Base-by-base conservation (phyloP, 2,113 vertebrate species). In the Corythornis vintsioides region DNA sequence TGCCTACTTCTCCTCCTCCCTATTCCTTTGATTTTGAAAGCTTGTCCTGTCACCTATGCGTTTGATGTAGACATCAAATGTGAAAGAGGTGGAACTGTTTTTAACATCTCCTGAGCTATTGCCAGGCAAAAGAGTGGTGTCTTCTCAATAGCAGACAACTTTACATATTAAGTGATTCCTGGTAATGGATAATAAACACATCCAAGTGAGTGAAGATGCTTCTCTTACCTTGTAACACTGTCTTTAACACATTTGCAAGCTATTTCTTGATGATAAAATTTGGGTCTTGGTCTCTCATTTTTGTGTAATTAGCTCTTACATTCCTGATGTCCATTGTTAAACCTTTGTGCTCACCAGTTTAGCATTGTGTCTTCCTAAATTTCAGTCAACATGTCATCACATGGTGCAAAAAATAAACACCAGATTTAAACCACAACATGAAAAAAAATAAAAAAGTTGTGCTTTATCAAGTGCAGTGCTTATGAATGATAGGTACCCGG, bases 1-100 rank as follows among this genome's bases (percentile, higher is more conserved):
- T 59, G 4, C 89, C 92, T 75, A 91, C 80, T 91, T 92, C 71
- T 83, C 93, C 93, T 95, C 89, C 93, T 95, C 94, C 94, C 77
- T 95, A 11, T 84, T 92, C 56, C 88, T 96, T 95, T 96, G 88
- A 86, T 96, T 96, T 95, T 95, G 94, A 95, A 97, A 96, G 52
- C 53, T 88, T 89, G 19, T 92, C 89, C 79, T 72, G 31, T 88
- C 83, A 88, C 74, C 76, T 87, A 21, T 72, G 67, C 2, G 17
- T 96, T 95, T 95, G 89, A 97, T 96, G 86, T 96, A 94, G 85
- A 96, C 94, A 87, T 97, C 95, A 94, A 83, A 86, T 7, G 19
- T 86, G 79, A 83, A 92, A 93, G 75, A 93, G 83, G 76, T 90
- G 63, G 80, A 90, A 85, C 48, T 60, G 69, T 74, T 88, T 94